Conservation (phyloP, 2,113 vertebrate species). For the Calonectris borealis region DNA sequence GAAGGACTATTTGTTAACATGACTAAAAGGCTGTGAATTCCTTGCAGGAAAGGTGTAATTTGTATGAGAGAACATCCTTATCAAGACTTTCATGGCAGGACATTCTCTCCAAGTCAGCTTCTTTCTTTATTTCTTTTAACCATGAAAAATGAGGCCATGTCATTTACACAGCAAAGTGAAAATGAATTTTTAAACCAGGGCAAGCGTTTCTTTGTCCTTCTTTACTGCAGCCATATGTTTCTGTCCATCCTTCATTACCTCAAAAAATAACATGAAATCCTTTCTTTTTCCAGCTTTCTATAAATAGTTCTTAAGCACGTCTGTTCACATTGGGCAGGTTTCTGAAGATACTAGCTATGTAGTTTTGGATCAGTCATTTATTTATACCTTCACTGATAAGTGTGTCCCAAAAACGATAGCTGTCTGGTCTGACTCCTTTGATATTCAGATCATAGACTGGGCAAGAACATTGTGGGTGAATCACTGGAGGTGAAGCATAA, state of each 20-base stretch:
- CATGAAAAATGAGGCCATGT: not conserved
- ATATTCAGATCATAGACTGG: not conserved
- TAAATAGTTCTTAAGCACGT: not conserved
- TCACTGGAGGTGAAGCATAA: not conserved
- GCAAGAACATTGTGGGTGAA: not conserved
- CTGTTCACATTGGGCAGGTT: not conserved
- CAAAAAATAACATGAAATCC: not conserved
- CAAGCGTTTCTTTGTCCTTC: not conserved
- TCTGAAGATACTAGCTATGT: not conserved
- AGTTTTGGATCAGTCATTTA: not conserved
- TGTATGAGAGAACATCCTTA: not conserved
- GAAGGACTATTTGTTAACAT: not conserved
- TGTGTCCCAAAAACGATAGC: not conserved
- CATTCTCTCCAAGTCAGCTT: not conserved
- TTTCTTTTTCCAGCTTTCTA: not conserved
- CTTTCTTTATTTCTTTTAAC: not conserved
- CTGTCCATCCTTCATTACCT: not conserved
- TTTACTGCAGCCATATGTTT: not conserved
- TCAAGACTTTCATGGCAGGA: not conserved
- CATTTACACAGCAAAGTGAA: not conserved
- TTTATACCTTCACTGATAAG: not conserved
- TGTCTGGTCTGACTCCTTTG: not conserved
- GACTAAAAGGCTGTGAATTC: not conserved
- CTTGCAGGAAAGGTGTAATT: not conserved
- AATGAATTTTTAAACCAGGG: constrained; percentile 14